Evolutionary conservation across 2,888 invertebrate genomes (phyloP).

Genomic region (Leucoma salicis): DNA sequence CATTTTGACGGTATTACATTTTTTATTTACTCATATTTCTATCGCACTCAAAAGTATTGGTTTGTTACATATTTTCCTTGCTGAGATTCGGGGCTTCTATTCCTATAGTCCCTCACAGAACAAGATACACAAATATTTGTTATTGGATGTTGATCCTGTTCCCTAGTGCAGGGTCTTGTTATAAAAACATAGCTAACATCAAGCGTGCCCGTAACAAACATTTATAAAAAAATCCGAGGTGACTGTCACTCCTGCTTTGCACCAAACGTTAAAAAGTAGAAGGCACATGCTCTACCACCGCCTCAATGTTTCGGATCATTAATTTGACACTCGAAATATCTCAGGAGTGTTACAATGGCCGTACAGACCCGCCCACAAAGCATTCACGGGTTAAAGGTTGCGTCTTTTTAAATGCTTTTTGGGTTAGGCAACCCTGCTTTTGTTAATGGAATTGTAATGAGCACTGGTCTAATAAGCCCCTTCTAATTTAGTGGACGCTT

Average conservation of each 20-base stretch:
- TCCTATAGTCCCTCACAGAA: too few relatives aligned
- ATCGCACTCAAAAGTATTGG: too few relatives aligned
- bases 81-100: too few relatives aligned
- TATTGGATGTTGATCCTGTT: too few relatives aligned
- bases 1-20: too few relatives aligned
- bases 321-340: slow-evolving; percentile 75
- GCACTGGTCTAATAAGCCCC: slow-evolving; percentile 34
- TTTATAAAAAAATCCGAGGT: too few relatives aligned
- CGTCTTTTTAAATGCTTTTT: slow-evolving; percentile 54
- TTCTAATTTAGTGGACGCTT: slow-evolving; percentile 14
- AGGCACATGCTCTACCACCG: slow-evolving; percentile 48
- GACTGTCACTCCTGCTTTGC: not conserved
- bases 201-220: too few relatives aligned
- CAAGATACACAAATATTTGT: too few relatives aligned
- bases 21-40: too few relatives aligned
- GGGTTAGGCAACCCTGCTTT: slow-evolving; percentile 58
- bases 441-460: slow-evolving; percentile 72
- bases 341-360: slow-evolving; percentile 64
- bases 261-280: slow-evolving; percentile 35
- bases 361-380: slow-evolving; percentile 61
- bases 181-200: too few relatives aligned
- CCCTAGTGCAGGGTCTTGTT: too few relatives aligned
- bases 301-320: slow-evolving; percentile 70
- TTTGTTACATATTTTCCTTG: too few relatives aligned
- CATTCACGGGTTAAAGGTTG: slow-evolving; percentile 69